Evolutionary conservation across 35 echinoderm and acorn worm species (phyloP).

Genomic region (Ptychodera flava): DNA sequence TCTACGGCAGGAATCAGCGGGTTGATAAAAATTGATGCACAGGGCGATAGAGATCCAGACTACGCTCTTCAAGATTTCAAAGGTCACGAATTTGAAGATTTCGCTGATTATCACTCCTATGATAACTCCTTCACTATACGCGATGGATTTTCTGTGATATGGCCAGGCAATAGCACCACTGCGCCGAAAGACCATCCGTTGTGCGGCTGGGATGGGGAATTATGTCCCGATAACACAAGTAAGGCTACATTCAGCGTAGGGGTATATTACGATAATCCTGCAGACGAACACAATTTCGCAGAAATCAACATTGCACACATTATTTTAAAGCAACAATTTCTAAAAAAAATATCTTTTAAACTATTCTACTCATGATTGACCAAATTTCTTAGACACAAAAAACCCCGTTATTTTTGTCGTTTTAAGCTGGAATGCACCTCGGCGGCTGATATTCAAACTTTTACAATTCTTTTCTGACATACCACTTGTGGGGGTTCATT

Average conservation of each 20-base stretch:
- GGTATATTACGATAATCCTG: too few species aligned
- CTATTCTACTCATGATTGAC: too few species aligned
- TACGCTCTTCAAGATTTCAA: constrained; percentile 52
- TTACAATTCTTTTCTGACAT: too few species aligned
- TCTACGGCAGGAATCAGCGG: too few species aligned
- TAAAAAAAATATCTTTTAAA: constrained; percentile 2
- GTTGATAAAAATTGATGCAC: constrained; percentile 44
- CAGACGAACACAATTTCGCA: too few species aligned
- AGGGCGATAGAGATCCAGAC: constrained; percentile 58
- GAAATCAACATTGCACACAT: neutral
- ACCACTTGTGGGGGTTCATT: too few species aligned
- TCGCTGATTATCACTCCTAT: constrained; percentile 42
- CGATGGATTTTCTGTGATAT: constrained; percentile 4
- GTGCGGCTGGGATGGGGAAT: constrained; percentile 63
- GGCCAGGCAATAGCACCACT: constrained; percentile 15
- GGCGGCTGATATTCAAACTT: too few species aligned
- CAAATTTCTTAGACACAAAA: too few species aligned
- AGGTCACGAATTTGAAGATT: constrained; percentile 16
- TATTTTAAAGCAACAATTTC: neutral
- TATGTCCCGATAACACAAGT: constrained; percentile 17
- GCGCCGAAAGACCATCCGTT: constrained; percentile 31
- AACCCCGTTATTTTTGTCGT: constrained; percentile 7
- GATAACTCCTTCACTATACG: neutral
- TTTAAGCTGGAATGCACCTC: too few species aligned
- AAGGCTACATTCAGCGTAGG: too few species aligned